Conservation (phyloP, 2,797 vertebrate species). For the Lacerta viridis region DNA sequence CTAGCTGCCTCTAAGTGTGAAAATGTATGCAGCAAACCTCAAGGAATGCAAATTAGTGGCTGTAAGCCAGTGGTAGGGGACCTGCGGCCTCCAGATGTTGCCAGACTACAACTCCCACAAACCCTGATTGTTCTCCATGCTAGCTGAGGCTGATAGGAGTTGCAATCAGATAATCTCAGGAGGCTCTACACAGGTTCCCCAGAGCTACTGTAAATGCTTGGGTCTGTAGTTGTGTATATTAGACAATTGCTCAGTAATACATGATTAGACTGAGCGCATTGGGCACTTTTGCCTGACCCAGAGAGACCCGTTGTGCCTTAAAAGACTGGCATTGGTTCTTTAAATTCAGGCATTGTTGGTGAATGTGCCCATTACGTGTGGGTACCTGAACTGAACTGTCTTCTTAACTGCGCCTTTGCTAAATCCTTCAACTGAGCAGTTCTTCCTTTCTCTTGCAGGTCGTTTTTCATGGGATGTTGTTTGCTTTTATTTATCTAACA, state of each 20-base stretch:
- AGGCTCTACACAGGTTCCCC: no score
- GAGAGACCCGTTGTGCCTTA: background rate
- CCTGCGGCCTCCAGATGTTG: no score
- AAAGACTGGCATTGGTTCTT: background rate
- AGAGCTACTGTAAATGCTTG: background rate
- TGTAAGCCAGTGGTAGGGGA: no score
- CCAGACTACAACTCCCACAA: no score
- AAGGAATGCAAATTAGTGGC: background rate
- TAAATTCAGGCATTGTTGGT: background rate
- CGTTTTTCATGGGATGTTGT: slow-evolving; percentile 95
- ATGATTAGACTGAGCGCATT: background rate
- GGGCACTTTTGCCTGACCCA: background rate
- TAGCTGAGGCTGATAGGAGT: no score
- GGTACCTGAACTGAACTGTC: background rate
- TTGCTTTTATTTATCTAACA: slow-evolving; percentile 95
- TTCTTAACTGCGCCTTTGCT: background rate
- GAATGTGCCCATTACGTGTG: background rate
- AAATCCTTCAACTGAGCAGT: background rate
- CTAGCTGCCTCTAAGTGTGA: background rate
- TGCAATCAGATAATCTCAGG: no score
- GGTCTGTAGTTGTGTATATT: background rate
- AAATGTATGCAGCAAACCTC: background rate
- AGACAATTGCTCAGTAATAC: background rate
- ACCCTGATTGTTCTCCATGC: no score
- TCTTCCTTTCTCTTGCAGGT: slow-evolving; percentile 82